These are phyloP conservation scores for Brachionus angularis DNA, from an alignment of 1,140 invertebrate genomes.

Conservation along the genomic window DNA sequence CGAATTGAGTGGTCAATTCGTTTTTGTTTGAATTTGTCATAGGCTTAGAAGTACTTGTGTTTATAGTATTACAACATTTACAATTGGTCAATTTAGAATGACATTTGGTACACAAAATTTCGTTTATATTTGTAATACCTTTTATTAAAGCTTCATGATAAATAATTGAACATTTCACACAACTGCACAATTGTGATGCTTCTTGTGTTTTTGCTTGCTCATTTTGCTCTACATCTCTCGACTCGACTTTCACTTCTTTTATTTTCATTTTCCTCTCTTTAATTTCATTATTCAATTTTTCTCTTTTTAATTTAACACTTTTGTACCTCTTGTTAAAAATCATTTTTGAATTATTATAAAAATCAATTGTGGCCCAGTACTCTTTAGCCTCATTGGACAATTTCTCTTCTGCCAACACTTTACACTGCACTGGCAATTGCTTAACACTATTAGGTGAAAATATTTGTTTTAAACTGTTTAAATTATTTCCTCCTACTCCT, in stretches of 20 bases:
- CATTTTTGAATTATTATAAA: constrained; percentile 25
- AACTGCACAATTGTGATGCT: constrained; percentile 4
- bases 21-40: neutral
- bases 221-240: neutral
- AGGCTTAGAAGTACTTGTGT: too few species aligned
- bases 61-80: constrained; percentile 29
- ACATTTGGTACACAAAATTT: constrained; percentile 31
- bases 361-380: constrained; percentile 24
- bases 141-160: constrained; percentile 1
- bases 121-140: constrained; percentile 11
- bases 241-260: neutral
- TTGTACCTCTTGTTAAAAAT: constrained; percentile 4
- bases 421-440: too few species aligned
- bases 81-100: neutral
- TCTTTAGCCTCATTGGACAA: neutral
- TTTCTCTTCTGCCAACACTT: too few species aligned
- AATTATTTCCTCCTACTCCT: too few species aligned
- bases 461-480: too few species aligned
- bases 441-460: too few species aligned
- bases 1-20: neutral
- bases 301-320: constrained; percentile 19
- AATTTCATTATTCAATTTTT: neutral
- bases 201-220: neutral
- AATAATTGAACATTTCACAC: constrained; percentile 19
- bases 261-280: neutral